Percentiles rank a stretch among this genome's conserved stretches.
Conservation (phyloP, 2,797 vertebrate genomes). For the Perdix hodgsoniae region DNA sequence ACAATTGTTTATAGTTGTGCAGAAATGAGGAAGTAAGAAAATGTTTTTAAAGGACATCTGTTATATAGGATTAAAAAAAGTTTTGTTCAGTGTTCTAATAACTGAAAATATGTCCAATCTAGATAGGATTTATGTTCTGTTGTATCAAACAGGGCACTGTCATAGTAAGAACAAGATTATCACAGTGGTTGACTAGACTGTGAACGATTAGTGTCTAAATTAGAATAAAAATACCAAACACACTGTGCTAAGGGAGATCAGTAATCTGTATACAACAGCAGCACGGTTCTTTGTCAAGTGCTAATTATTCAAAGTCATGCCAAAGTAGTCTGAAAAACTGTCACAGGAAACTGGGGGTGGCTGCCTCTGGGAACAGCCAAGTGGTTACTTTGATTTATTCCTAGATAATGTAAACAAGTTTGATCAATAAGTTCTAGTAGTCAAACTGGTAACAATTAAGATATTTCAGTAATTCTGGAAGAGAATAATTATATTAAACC, state of each 20-base stretch:
- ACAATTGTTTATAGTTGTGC: neutral
- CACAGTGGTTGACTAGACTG: neutral
- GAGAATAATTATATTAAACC: neutral
- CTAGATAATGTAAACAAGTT: neutral
- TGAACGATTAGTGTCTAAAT: neutral
- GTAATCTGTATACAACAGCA: neutral
- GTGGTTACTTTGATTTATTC: neutral
- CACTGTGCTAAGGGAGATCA: neutral
- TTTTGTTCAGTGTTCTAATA: neutral
- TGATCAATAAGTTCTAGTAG: neutral
- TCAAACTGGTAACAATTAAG: neutral
- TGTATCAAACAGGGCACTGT: neutral
- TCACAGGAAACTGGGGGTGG: neutral
- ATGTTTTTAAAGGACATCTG: neutral
- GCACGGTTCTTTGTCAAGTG: neutral
- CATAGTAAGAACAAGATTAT: neutral
- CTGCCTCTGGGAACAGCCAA: neutral
- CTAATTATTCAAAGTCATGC: neutral
- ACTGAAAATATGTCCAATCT: neutral
- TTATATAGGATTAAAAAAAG: neutral
- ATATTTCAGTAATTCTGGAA: neutral
- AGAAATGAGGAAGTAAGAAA: neutral
- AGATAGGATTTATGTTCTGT: neutral
- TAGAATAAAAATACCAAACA: neutral
- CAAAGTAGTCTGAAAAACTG: neutral